phyloP scores from a whole-genome alignment of 2,888 invertebrate species.

The Leptopilina drosophilae region DNA sequence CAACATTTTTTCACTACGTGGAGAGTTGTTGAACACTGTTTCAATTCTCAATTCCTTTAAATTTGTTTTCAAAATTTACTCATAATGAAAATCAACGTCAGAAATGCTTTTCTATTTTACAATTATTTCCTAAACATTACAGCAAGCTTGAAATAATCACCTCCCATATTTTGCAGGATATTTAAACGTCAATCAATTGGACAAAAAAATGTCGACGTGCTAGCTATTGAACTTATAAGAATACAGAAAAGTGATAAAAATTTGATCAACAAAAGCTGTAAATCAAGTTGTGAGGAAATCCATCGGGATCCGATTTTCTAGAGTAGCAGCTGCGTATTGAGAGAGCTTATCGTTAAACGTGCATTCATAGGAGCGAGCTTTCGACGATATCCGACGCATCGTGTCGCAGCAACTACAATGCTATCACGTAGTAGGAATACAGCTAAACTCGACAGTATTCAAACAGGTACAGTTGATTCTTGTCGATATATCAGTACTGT shows the following conservation, averaged over 20 bases:
- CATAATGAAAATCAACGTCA: no score
- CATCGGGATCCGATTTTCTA: conserved; percentile 56
- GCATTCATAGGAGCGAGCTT: conserved; percentile 59
- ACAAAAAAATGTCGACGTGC: neutral
- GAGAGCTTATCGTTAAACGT: conserved; percentile 58
- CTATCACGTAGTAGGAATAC: conserved; percentile 61
- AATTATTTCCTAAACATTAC: no score
- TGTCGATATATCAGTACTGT: conserved; percentile 33
- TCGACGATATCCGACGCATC: conserved; percentile 55
- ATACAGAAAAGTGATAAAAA: conserved; percentile 4
- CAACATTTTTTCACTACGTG: no score
- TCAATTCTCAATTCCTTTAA: no score
- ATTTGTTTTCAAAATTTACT: no score
- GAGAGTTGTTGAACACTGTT: no score
- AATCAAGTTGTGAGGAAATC: conserved; percentile 55
- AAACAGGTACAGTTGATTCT: conserved; percentile 25
- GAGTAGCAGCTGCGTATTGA: conserved; percentile 54
- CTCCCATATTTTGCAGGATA: neutral
- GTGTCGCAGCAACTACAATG: conserved; percentile 56
- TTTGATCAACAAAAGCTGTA: conserved; percentile 44
- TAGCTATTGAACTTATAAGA: neutral
- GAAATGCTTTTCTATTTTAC: no score
- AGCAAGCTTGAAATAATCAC: no score
- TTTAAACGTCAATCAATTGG: conserved; percentile 1
- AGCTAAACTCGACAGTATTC: conserved; percentile 49